Conservation (phyloP, 2,888 invertebrate genomes). For the Psococerastis gibbosa region DNA sequence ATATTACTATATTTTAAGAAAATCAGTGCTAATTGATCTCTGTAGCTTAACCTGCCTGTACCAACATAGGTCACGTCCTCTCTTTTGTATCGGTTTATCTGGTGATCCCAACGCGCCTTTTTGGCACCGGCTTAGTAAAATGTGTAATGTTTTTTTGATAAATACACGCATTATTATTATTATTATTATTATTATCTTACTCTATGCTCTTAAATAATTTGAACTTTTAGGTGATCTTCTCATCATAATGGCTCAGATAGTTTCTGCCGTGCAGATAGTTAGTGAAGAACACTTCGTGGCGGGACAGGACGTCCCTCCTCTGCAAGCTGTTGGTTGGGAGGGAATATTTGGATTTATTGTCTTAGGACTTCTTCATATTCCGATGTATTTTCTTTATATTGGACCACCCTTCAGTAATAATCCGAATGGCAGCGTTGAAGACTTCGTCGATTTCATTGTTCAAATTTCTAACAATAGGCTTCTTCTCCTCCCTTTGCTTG, state of each 20-base stretch:
- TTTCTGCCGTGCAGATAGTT: slow-evolving; percentile 82
- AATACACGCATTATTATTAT: too few relatives aligned
- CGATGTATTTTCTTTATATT: slow-evolving; percentile 64
- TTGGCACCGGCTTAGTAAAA: too few relatives aligned
- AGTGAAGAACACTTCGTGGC: slow-evolving; percentile 82
- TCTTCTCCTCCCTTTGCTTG: slow-evolving; percentile 44
- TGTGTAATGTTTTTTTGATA: too few relatives aligned
- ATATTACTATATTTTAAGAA: too few relatives aligned
- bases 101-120: too few relatives aligned
- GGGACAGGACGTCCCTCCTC: slow-evolving; percentile 65
- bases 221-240: slow-evolving; percentile 38
- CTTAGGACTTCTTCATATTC: slow-evolving; percentile 42
- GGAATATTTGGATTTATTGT: slow-evolving; percentile 56
- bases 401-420: slow-evolving; percentile 58
- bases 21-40: neutral
- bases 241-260: slow-evolving; percentile 53
- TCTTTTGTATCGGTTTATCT: too few relatives aligned
- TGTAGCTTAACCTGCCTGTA: too few relatives aligned
- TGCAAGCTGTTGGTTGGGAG: slow-evolving; percentile 90
- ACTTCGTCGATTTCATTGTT: slow-evolving; percentile 61
- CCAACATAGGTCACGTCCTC: too few relatives aligned
- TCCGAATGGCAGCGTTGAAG: slow-evolving; percentile 59
- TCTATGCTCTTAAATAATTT: neutral
- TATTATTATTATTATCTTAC: neutral
- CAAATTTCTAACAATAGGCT: slow-evolving; percentile 50